phyloP scores from a whole-genome alignment of 2,797 vertebrate genomes.

The Lophius americanus region DNA sequence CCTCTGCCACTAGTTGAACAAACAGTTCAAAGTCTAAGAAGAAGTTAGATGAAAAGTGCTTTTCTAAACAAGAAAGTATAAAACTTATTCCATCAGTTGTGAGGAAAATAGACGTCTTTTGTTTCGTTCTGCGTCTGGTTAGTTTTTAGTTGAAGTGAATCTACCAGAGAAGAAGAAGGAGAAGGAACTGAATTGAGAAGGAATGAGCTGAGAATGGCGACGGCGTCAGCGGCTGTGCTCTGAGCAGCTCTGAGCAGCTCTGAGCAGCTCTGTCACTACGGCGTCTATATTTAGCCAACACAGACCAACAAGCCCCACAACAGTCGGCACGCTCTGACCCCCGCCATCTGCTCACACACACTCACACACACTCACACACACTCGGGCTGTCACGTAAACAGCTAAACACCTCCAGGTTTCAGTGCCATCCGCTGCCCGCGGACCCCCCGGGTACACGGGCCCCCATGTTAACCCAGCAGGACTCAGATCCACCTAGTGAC shows the following conservation, averaged over 20 bases:
- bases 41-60: no score
- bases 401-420: slow-evolving; percentile 42
- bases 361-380: slow-evolving; percentile 21
- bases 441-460: background rate
- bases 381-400: slow-evolving; percentile 6
- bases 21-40: no score
- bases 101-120: no score
- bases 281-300: slow-evolving; percentile 75
- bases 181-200: no score
- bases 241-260: slow-evolving; percentile 54
- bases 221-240: slow-evolving; percentile 41
- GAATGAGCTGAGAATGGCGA: background rate
- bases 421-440: slow-evolving; percentile 44
- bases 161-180: no score
- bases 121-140: slow-evolving; percentile 4
- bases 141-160: background rate
- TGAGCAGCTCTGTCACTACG: slow-evolving; percentile 53
- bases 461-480: slow-evolving; percentile 23
- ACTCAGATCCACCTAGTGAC: slow-evolving; percentile 1
- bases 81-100: no score
- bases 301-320: slow-evolving; percentile 61
- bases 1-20: no score
- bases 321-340: slow-evolving; percentile 62
- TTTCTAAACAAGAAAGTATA: no score
- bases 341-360: slow-evolving; percentile 66